Conservation (phyloP, 2,888 invertebrate species). For the Drosophila dives region DNA sequence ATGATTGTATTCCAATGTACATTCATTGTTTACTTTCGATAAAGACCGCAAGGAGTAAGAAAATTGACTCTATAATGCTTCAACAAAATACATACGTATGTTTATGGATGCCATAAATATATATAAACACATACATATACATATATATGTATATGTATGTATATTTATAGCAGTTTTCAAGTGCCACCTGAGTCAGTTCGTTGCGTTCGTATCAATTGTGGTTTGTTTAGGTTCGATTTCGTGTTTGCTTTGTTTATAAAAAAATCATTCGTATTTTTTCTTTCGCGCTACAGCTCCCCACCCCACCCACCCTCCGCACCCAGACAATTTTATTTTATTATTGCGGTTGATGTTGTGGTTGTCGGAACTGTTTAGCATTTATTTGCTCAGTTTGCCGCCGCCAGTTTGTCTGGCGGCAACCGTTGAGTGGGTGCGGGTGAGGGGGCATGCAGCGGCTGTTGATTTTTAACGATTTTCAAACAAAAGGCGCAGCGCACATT, state of each 20-base stretch:
- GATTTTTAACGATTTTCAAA: conserved; percentile 69
- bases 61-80: conserved; percentile 66
- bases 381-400: conserved; percentile 73
- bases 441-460: conserved; percentile 33
- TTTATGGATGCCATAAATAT: not conserved
- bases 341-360: conserved; percentile 43
- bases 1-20: conserved; percentile 32
- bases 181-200: conserved; percentile 68
- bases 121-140: not conserved
- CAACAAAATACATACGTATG: conserved; percentile 12
- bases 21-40: conserved; percentile 69
- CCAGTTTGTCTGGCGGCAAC: conserved; percentile 68
- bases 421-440: not conserved
- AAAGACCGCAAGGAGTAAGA: conserved; percentile 58
- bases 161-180: conserved; percentile 41
- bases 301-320: not conserved
- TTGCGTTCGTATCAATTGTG: conserved; percentile 56
- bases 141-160: not conserved
- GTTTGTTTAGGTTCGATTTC: conserved; percentile 76
- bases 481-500: conserved; percentile 47
- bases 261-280: conserved; percentile 47
- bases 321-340: conserved; percentile 66
- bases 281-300: conserved; percentile 10
- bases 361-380: conserved; percentile 67
- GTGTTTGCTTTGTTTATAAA: conserved; percentile 69